Evolutionary conservation across 2,797 vertebrate species (phyloP).

Genomic region (Xiphophorus birchmanni): DNA sequence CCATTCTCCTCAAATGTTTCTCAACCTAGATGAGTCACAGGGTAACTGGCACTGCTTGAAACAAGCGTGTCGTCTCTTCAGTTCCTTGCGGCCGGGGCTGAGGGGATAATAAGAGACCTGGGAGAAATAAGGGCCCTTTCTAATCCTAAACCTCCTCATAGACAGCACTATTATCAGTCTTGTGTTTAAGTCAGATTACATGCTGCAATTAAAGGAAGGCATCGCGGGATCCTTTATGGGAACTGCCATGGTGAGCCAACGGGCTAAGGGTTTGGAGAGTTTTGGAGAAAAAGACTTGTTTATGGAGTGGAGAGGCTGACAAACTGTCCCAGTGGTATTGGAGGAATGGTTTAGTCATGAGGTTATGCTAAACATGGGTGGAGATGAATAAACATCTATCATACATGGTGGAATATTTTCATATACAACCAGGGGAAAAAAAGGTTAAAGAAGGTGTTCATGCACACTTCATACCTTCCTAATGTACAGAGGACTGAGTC

Average conservation of each 20-base stretch:
- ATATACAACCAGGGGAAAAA: constrained; percentile 42
- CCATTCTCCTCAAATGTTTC: constrained; percentile 69
- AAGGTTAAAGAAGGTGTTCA: constrained; percentile 30
- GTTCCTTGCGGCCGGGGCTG: constrained; percentile 74
- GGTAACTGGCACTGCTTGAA: constrained; percentile 74
- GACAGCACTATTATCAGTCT: constrained; percentile 81
- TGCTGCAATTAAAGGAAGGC: constrained; percentile 76
- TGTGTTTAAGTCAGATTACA: constrained; percentile 82
- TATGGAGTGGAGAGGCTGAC: constrained; percentile 52
- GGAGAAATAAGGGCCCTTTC: constrained; percentile 76
- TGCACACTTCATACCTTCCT: constrained; percentile 38
- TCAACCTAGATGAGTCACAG: constrained; percentile 77
- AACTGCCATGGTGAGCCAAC: constrained; percentile 47
- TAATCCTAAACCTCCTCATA: constrained; percentile 77
- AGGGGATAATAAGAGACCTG: constrained; percentile 83
- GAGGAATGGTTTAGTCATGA: constrained; percentile 73
- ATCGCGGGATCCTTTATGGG: constrained; percentile 66
- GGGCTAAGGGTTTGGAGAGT: constrained; percentile 51
- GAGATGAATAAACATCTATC: constrained; percentile 71
- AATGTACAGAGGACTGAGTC: constrained; percentile 38
- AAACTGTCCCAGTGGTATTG: constrained; percentile 50
- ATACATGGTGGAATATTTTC: constrained; percentile 70
- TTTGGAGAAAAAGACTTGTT: constrained; percentile 60
- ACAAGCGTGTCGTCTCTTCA: constrained; percentile 62
- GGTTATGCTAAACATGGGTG: constrained; percentile 75